Evolutionary conservation across 2,888 invertebrate genomes (phyloP), one percentile per base, ranked within the genome.

Genomic region (Erebia epiphron): DNA sequence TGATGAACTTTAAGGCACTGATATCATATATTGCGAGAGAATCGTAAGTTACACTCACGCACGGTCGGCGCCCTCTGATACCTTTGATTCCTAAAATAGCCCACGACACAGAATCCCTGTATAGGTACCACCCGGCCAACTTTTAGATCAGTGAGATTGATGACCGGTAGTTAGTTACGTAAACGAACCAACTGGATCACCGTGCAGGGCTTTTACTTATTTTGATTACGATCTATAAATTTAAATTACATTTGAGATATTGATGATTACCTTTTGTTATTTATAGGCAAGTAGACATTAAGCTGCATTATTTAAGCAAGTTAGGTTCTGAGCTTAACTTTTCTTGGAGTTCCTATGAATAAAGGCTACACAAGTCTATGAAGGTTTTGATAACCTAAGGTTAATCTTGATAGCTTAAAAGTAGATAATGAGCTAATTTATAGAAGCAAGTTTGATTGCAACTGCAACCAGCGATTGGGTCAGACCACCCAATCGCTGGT

Each of bases 61-160:
- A 85, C 87, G 87, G 89, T 88, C 89, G 87, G 87, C 89, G 89
- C 88, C 89, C 89, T 86, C 86, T 81, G 80, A 82, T 84, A 86
- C 86, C 84, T 86, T 78, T 67, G 68, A 56, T 77, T 75, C 82
- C 89, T 90, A 90, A 87, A 89, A 90, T 91, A 91, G 82, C 85
- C 77, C 78, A 78, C 82, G 79, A 83, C 83, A 85, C 79, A 81
- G 46, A 57, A 84, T 84, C 82, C 79, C 81, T 82, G 79, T 79
- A 80, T 80, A 81, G 80, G 79, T 76, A 80, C 76, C 11, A 58
- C 63, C 13, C 52, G 58, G 58, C 58, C 50, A 60, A 50, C 13
- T 69, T 60, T 75, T 78, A 81, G 76, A 78, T 79, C 75, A 75
- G 14, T 41, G 65, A 64, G 69, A 69, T 65, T 65, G 52, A 66